Percentiles rank a stretch among this genome's conserved stretches.
Conservation (phyloP, 2,888 invertebrate species). For the Leistus spinibarbis region DNA sequence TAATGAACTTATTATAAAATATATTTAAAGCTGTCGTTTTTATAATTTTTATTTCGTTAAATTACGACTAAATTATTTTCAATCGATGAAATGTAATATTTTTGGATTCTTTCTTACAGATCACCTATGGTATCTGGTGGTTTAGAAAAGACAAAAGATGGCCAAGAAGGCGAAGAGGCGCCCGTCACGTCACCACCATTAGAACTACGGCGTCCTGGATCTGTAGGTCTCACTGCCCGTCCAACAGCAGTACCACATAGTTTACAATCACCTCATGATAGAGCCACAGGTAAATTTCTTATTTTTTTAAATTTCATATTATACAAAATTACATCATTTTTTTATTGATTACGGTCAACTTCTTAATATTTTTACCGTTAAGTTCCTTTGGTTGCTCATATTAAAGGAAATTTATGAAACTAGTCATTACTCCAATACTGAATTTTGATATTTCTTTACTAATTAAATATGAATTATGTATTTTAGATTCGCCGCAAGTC, state of each 20-base stretch:
- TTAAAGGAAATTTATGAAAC: too few species aligned
- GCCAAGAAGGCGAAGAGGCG: slow-evolving; percentile 58
- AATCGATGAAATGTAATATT: background rate
- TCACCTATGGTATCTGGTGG: slow-evolving; percentile 65
- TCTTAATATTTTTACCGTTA: too few species aligned
- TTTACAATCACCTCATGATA: slow-evolving; percentile 72
- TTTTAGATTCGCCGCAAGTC: slow-evolving; percentile 69
- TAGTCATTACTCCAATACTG: too few species aligned
- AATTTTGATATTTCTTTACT: background rate
- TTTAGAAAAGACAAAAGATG: slow-evolving; percentile 66
- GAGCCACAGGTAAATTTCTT: slow-evolving; percentile 63
- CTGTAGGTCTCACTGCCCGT: slow-evolving; percentile 60
- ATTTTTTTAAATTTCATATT: slow-evolving; percentile 2
- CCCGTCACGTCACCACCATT: slow-evolving; percentile 66
- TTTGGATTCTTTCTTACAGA: slow-evolving; percentile 44
- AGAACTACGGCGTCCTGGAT: slow-evolving; percentile 69
- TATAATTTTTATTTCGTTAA: too few species aligned
- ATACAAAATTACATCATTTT: background rate
- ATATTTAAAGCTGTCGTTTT: too few species aligned
- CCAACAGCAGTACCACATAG: slow-evolving; percentile 70
- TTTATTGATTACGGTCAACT: too few species aligned
- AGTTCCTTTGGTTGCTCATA: too few species aligned
- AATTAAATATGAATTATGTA: background rate
- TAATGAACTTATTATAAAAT: too few species aligned
- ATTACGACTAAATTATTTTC: too few species aligned